A percentile compares a stretch with the other conserved stretches of the same genome.
Conservation (phyloP, 2,797 vertebrate species). For the Sebastiscus albofasciatus region DNA sequence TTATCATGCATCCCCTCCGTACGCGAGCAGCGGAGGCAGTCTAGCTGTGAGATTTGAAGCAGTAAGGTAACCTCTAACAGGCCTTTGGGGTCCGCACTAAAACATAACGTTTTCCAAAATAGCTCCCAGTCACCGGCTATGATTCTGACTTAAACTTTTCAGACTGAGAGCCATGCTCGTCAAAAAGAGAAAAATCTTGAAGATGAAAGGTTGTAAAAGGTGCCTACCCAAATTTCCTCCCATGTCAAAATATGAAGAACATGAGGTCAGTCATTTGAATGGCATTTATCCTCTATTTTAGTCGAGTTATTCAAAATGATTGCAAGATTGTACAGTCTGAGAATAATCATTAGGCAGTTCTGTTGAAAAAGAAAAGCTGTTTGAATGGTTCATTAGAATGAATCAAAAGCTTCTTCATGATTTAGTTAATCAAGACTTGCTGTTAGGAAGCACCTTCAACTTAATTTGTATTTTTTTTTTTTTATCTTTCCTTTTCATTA, state of each 20-base stretch:
- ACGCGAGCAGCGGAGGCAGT: constrained; percentile 55
- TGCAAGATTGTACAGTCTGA: constrained; percentile 50
- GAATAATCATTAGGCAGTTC: constrained; percentile 63
- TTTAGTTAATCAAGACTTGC: constrained; percentile 62
- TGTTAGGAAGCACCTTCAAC: constrained; percentile 47
- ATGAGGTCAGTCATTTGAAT: constrained; percentile 51
- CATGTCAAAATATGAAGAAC: constrained; percentile 47
- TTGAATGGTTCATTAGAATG: constrained; percentile 67
- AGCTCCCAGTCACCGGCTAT: constrained; percentile 18
- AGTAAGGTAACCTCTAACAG: constrained; percentile 57
- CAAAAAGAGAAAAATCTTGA: constrained; percentile 16
- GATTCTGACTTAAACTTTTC: constrained; percentile 59
- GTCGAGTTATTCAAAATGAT: constrained; percentile 57
- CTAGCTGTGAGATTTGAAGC: constrained; percentile 43
- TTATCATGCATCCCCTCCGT: constrained; percentile 47
- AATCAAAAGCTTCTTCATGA: constrained; percentile 50
- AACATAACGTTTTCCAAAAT: constrained; percentile 60
- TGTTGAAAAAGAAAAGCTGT: constrained; percentile 26
- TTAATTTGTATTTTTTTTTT: constrained; percentile 37
- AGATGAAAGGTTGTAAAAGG: constrained; percentile 50
- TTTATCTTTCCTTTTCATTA: constrained; percentile 29
- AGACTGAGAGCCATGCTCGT: constrained; percentile 27
- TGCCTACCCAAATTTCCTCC: constrained; percentile 28
- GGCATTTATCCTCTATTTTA: constrained; percentile 58
- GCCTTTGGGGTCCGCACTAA: constrained; percentile 44